phyloP scores from a whole-genome alignment of 2,113 vertebrate species.

The Peucedramus taeniatus region DNA sequence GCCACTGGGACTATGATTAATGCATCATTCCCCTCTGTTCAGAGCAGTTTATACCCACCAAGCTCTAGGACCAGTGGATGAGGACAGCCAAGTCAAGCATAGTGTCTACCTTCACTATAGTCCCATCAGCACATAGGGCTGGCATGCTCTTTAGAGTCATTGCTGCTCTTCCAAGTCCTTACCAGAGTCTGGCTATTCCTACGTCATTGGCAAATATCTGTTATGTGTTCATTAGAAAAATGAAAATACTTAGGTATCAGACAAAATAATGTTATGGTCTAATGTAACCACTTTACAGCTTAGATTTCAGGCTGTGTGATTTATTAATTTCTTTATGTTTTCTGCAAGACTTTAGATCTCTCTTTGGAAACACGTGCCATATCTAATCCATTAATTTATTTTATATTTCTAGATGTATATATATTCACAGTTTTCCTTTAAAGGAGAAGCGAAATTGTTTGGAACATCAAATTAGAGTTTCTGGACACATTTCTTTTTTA shows the following conservation, averaged over 20 bases:
- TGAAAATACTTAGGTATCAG: background rate
- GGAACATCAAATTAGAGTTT: background rate
- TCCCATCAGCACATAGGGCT: background rate
- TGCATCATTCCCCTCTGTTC: background rate
- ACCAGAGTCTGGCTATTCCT: background rate
- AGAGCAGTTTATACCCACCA: background rate
- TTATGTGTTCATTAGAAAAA: background rate
- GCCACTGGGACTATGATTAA: background rate
- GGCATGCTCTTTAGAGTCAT: background rate
- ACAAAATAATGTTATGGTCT: background rate
- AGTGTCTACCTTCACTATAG: background rate
- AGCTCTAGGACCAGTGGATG: background rate
- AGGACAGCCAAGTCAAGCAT: background rate
- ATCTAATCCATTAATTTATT: background rate
- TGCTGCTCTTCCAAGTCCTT: background rate
- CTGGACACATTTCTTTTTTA: background rate
- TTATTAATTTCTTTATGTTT: background rate
- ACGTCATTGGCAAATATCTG: background rate
- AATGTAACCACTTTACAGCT: background rate
- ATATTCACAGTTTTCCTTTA: background rate
- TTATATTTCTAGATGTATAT: background rate
- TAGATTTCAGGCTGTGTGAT: background rate
- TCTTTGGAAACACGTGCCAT: background rate
- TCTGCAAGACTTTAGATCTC: background rate
- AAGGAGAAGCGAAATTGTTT: background rate